A percentile compares a stretch with the other conserved stretches of the same genome.
phyloP scores from a whole-genome alignment of 2,113 vertebrate species.

The Heteronetta atricapilla region DNA sequence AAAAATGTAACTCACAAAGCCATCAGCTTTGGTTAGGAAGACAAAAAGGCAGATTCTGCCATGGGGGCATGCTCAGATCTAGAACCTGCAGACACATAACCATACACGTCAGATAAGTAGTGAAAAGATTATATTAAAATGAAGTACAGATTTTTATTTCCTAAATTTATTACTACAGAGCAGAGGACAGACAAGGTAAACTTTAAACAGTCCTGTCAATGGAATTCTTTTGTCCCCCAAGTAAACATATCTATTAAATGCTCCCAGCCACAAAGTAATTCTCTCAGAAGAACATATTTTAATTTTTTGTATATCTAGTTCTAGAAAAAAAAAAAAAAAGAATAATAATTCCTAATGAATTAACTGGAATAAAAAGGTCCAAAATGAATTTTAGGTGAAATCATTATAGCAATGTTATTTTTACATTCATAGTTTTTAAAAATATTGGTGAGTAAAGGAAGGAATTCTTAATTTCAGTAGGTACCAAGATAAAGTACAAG shows the following conservation, averaged over 20 bases:
- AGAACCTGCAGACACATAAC: not conserved
- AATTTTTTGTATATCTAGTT: not conserved
- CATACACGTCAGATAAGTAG: not conserved
- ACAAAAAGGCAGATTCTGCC: not conserved
- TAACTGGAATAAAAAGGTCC: not conserved
- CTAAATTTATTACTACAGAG: not conserved
- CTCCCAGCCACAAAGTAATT: not conserved
- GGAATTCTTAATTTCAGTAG: slow-evolving; percentile 31
- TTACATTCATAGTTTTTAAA: not conserved
- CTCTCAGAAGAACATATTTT: not conserved
- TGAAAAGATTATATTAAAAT: not conserved
- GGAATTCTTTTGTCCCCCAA: not conserved
- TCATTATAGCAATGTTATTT: not conserved
- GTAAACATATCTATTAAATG: not conserved
- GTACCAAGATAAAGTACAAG: slow-evolving; percentile 28
- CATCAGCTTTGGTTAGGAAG: not conserved
- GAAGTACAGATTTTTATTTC: not conserved
- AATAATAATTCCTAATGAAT: not conserved
- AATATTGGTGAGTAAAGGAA: not conserved
- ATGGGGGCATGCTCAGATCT: not conserved
- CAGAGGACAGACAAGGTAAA: not conserved
- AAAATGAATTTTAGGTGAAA: not conserved
- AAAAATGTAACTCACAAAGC: not conserved
- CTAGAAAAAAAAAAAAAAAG: not conserved
- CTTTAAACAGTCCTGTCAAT: not conserved